Conservation (phyloP, 2,888 invertebrate genomes). For the Sarcophaga subvicina region DNA sequence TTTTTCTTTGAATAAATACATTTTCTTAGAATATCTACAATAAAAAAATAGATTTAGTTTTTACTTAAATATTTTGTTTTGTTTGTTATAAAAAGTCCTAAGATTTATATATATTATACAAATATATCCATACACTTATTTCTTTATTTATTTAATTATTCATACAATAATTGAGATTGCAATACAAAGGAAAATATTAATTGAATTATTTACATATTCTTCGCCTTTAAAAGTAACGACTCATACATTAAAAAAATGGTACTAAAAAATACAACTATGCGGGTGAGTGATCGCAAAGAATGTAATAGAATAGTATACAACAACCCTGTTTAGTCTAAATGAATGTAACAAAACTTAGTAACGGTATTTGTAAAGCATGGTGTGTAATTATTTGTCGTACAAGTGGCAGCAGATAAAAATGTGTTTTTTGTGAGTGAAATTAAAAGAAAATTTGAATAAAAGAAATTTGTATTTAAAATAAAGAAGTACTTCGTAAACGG, state of each 20-base stretch:
- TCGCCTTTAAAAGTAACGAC: background rate
- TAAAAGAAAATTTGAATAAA: background rate
- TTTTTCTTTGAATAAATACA: constrained; percentile 19
- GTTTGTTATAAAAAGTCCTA: constrained; percentile 13
- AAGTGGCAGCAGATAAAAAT: too few species aligned
- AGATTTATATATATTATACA: constrained; percentile 50
- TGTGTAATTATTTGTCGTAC: too few species aligned
- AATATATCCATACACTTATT: constrained; percentile 5
- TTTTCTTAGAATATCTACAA: constrained; percentile 59
- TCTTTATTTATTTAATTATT: constrained; percentile 6
- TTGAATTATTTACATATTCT: background rate
- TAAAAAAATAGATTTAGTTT: constrained; percentile 61
- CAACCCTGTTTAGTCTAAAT: constrained; percentile 16
- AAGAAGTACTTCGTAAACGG: too few species aligned
- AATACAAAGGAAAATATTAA: constrained; percentile 2
- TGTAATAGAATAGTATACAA: background rate
- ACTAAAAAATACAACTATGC: constrained; percentile 47
- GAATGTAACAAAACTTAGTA: constrained; percentile 5
- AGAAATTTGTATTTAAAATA: background rate
- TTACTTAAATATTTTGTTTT: background rate
- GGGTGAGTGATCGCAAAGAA: background rate
- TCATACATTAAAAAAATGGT: background rate
- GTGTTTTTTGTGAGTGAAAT: too few species aligned
- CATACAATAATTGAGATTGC: constrained; percentile 32
- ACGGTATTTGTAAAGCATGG: constrained; percentile 13